These are phyloP conservation scores for Odocoileus virginianus DNA, from an alignment of 2,113 vertebrate genomes.

Conservation along the genomic window DNA sequence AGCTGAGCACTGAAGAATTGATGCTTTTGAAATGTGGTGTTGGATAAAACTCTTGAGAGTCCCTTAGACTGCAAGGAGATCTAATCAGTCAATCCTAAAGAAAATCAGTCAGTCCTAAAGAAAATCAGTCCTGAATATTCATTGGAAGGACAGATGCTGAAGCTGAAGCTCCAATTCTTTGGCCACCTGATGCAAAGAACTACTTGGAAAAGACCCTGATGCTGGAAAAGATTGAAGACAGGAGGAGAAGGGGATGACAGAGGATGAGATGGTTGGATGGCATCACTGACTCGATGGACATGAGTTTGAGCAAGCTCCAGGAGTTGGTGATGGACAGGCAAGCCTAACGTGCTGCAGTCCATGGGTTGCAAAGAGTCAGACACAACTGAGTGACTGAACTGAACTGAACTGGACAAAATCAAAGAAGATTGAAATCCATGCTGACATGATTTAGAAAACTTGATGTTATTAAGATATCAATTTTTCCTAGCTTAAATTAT, in stretches of 20 bases:
- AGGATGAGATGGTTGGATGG: background rate
- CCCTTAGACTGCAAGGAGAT: background rate
- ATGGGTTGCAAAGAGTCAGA: background rate
- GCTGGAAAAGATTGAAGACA: background rate
- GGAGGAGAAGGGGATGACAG: background rate
- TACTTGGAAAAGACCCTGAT: background rate
- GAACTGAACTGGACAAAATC: background rate
- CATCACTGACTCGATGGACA: background rate
- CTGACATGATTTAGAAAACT: background rate
- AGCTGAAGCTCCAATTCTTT: background rate
- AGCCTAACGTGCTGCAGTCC: background rate
- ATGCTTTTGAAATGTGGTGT: background rate
- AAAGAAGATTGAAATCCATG: background rate
- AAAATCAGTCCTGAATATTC: background rate
- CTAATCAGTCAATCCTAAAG: background rate
- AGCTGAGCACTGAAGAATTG: background rate
- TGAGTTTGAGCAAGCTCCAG: background rate
- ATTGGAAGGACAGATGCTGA: background rate
- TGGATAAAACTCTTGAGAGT: background rate
- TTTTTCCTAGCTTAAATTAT: background rate
- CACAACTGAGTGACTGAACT: accelerated
- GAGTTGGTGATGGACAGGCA: background rate
- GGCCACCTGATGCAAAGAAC: background rate
- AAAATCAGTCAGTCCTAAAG: background rate
- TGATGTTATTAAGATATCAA: background rate